Conservation (phyloP, 2,888 invertebrate genomes). For the Caenorhabditis angaria region DNA sequence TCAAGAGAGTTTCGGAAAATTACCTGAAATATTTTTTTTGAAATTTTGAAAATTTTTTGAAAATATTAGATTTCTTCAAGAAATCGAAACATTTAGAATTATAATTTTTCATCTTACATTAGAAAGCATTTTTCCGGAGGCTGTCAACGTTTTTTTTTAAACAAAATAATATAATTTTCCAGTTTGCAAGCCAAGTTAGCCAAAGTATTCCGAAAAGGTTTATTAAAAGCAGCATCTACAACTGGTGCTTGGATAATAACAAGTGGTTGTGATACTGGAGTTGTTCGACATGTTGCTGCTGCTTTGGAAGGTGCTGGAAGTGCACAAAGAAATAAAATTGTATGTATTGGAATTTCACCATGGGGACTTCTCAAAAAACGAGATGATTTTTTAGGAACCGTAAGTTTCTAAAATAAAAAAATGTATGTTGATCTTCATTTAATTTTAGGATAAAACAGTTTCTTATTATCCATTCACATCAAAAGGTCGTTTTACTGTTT, state of each 20-base stretch:
- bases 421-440: background rate
- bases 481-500: constrained; percentile 68
- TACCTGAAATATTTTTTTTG: no score
- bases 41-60: no score
- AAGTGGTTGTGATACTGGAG: constrained; percentile 79
- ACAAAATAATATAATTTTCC: constrained; percentile 13
- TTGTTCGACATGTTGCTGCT: constrained; percentile 85
- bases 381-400: constrained; percentile 61
- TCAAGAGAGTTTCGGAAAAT: no score
- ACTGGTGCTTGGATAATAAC: constrained; percentile 99
- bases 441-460: constrained; percentile 58
- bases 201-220: constrained; percentile 90
- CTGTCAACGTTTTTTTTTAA: no score
- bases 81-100: no score
- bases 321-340: constrained; percentile 75
- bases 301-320: constrained; percentile 68
- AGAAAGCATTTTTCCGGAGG: no score
- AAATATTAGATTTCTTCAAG: no score
- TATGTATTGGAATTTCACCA: constrained; percentile 96
- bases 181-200: constrained; percentile 86
- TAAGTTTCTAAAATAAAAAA: background rate
- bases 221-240: constrained; percentile 90
- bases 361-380: constrained; percentile 86
- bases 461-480: constrained; percentile 62
- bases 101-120: no score